These are phyloP conservation scores for Parauchenoglanis ngamensis DNA, from an alignment of 2,797 vertebrate genomes.

Conservation along the genomic window DNA sequence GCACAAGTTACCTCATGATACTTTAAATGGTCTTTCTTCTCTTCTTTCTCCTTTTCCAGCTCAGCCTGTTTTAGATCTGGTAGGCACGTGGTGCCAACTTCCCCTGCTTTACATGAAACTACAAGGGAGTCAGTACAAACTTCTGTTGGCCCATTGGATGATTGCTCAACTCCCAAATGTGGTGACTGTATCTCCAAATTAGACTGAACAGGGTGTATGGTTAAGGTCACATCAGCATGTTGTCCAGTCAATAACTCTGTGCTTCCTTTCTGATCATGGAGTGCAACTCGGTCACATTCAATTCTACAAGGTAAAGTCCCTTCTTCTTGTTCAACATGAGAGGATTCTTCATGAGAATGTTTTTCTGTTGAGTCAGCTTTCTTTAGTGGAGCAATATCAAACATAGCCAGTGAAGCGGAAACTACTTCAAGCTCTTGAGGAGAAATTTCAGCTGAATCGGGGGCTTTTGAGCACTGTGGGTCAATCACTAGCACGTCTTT, in stretches of 20 bases:
- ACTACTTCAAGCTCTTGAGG: slow-evolving; percentile 56
- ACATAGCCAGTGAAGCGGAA: slow-evolving; percentile 65
- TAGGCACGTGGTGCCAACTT: slow-evolving; percentile 53
- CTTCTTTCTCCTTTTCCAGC: slow-evolving; percentile 56
- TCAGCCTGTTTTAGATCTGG: slow-evolving; percentile 57
- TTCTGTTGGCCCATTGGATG: slow-evolving; percentile 77
- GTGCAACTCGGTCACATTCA: slow-evolving; percentile 71
- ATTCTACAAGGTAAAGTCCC: slow-evolving; percentile 67
- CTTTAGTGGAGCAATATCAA: slow-evolving; percentile 78
- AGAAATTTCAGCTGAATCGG: slow-evolving; percentile 34
- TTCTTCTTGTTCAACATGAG: slow-evolving; percentile 69
- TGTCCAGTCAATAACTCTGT: slow-evolving; percentile 51
- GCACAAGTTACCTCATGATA: slow-evolving; percentile 34
- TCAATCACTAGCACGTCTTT: slow-evolving; percentile 27
- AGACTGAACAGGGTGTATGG: slow-evolving; percentile 54
- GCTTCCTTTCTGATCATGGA: slow-evolving; percentile 58
- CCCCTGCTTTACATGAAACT: slow-evolving; percentile 51
- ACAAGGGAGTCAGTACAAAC: slow-evolving; percentile 68
- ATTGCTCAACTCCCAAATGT: slow-evolving; percentile 56
- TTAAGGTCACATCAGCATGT: slow-evolving; percentile 51
- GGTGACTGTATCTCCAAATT: slow-evolving; percentile 60
- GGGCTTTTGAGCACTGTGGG: slow-evolving; percentile 25
- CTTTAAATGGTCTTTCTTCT: slow-evolving; percentile 29
- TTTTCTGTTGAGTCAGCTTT: slow-evolving; percentile 70
- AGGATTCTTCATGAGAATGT: slow-evolving; percentile 64